These are phyloP conservation scores for Drosophila peninsularis DNA, from an alignment of 2,888 invertebrate species.

Conservation along the genomic window DNA sequence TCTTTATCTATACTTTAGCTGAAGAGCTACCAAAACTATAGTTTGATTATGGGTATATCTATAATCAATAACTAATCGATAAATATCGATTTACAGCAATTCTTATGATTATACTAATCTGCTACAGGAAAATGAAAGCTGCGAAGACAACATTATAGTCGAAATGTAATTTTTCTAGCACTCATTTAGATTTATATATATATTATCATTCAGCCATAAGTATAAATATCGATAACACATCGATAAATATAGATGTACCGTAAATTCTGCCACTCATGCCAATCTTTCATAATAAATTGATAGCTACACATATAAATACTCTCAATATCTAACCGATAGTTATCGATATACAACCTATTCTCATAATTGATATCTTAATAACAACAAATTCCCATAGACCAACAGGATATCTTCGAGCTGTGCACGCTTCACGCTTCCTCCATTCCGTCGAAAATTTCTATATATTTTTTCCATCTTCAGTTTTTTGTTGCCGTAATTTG, in stretches of 20 bases:
- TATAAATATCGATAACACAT: neutral
- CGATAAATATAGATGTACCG: neutral
- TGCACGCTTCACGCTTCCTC: neutral
- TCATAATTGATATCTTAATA: too few relatives aligned
- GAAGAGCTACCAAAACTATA: neutral
- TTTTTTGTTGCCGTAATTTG: constrained; percentile 55
- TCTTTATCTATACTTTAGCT: neutral
- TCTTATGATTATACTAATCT: neutral
- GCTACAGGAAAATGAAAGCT: neutral
- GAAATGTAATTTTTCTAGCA: too few relatives aligned
- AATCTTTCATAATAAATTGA: neutral
- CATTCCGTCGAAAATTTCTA: constrained; percentile 1
- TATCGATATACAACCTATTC: neutral
- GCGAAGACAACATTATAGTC: too few relatives aligned
- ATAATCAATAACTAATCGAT: neutral
- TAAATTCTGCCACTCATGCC: neutral
- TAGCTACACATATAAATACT: neutral
- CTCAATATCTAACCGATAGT: neutral
- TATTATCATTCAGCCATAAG: too few relatives aligned
- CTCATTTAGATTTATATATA: too few relatives aligned
- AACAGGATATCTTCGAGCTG: constrained; percentile 1
- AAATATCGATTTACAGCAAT: neutral
- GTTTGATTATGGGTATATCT: too few relatives aligned
- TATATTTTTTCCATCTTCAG: constrained; percentile 9
- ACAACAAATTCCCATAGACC: neutral